Conservation (phyloP, 2,113 vertebrate genomes). For the Carlito syrichta region DNA sequence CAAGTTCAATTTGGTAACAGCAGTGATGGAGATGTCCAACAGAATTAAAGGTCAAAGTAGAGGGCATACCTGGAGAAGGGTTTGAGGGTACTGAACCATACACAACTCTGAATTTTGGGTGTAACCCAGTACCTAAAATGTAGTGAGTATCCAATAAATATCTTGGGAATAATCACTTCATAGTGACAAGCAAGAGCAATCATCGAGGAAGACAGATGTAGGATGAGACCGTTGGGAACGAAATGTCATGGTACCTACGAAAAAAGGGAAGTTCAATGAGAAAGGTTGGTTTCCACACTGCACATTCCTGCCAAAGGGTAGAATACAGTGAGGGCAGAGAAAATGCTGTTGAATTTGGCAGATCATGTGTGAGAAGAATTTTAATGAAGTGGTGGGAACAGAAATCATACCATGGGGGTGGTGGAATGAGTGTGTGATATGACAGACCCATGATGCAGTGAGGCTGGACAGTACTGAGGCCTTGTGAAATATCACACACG, state of each 20-base stretch:
- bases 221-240: background rate
- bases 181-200: too few relatives aligned
- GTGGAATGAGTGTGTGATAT: fast-evolving
- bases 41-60: background rate
- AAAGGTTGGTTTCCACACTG: background rate
- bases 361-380: background rate
- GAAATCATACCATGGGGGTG: too few relatives aligned
- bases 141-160: background rate
- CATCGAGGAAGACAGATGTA: background rate
- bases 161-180: background rate
- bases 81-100: background rate
- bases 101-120: background rate
- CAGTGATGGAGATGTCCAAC: background rate
- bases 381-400: background rate
- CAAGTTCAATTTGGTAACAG: background rate
- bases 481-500: background rate
- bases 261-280: background rate
- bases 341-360: background rate
- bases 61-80: background rate
- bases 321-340: background rate
- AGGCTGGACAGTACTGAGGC: fast-evolving
- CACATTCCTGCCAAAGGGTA: background rate
- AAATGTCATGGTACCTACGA: background rate
- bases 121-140: background rate
- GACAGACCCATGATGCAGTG: background rate